Evolutionary conservation across 2,888 invertebrate species (phyloP), one percentile per base, ranked within the genome.

Genomic region (Ephialtes manifestator): DNA sequence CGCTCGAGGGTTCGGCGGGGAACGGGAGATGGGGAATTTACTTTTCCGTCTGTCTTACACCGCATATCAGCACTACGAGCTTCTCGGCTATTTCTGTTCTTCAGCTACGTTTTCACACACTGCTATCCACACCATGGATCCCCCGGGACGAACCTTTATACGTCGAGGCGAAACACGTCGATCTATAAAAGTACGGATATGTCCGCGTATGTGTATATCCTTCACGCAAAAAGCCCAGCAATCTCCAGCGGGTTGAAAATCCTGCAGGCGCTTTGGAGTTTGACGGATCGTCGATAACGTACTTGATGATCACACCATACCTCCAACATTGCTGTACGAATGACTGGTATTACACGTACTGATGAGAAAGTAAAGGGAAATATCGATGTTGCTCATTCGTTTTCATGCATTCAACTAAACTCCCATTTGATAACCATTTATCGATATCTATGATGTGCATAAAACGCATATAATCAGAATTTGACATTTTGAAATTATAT

Each of bases 1-100:
- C 83, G 76, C 79, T 83, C 53, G 71, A 43, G 31, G 63, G 53
- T 68, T 46, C 15, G 15, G 15, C 76, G n/a, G 65, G 55, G 67
- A 31, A 76, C 13, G 55, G 76, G 24, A 84, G 76, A 65, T 60
- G 77, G 75, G 74, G 71, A 87, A 86, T 86, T 86, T 82, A 80
- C 83, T 88, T 86, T 81, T 76, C 72, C 55, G 51, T 83, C 60
- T 84, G 82, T 78, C 58, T 72, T 79, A 79, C 85, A 60, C 28
- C 20, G 74, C 65, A 46, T 67, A 82, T 79, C 58, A 67, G 65
- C 18, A 18, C 46, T 65, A 15, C 75, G 18, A 51, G 31, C 71
- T 51, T 79, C 46, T 46, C 39, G 39, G 48, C 55, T 74, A 65
- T 72, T 60, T 60, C 53, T 18, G 1, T n/a, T n/a, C 20, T 81